phyloP scores from a whole-genome alignment of 2,797 vertebrate genomes.

The Microtus agrestis region DNA sequence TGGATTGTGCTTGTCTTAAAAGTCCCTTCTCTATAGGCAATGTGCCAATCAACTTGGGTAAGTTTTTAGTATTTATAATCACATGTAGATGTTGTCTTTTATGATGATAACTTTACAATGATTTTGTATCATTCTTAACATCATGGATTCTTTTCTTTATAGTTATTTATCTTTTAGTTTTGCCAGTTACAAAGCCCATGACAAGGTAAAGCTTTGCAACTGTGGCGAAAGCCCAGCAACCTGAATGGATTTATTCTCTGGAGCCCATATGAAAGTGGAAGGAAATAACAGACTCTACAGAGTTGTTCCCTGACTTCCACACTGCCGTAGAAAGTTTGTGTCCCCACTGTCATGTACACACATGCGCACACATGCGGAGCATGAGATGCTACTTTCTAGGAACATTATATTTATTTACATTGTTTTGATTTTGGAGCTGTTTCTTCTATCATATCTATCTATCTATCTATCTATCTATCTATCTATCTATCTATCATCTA shows the following conservation, averaged over 20 bases:
- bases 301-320: background rate
- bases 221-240: too few relatives aligned
- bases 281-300: background rate
- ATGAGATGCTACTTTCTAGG: background rate
- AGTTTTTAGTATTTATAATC: background rate
- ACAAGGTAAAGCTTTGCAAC: background rate
- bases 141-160: background rate
- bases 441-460: background rate
- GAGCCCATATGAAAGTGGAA: background rate
- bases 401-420: background rate
- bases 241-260: background rate
- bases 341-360: too few relatives aligned
- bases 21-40: background rate
- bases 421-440: conserved; percentile 31
- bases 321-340: too few relatives aligned
- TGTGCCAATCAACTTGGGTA: background rate
- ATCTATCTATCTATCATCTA: too few relatives aligned
- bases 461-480: too few relatives aligned
- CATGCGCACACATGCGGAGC: too few relatives aligned
- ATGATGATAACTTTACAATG: background rate
- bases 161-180: background rate
- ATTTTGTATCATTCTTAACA: background rate
- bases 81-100: conserved; percentile 3
- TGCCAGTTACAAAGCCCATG: background rate
- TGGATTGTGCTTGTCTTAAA: conserved; percentile 18